phyloP scores from a whole-genome alignment of 2,797 vertebrate genomes.

The Oophaga sylvatica region DNA sequence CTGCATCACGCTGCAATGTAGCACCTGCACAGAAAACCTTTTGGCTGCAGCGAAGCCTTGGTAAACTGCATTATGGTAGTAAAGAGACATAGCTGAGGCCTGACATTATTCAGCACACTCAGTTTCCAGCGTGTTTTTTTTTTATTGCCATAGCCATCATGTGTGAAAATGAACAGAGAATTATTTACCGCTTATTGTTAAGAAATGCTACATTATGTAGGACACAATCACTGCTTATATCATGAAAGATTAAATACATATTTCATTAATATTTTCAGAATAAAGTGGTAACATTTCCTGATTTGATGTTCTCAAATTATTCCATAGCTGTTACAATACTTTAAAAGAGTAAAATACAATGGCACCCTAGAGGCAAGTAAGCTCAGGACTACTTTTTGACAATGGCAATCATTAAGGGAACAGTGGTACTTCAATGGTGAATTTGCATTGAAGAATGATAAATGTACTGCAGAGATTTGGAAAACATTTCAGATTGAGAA shows the following conservation, averaged over 20 bases:
- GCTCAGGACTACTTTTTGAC: slow-evolving; percentile 48
- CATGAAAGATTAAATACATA: slow-evolving; percentile 53
- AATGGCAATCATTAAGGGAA: slow-evolving; percentile 55
- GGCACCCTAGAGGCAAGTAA: slow-evolving; percentile 34
- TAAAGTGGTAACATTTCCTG: slow-evolving; percentile 54
- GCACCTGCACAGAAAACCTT: too few species aligned
- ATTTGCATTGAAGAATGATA: slow-evolving; percentile 53
- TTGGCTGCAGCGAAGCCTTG: background rate
- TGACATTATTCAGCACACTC: background rate
- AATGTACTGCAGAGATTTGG: slow-evolving; percentile 46
- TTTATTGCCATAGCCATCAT: background rate
- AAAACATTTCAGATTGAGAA: slow-evolving; percentile 46
- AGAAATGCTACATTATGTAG: slow-evolving; percentile 37
- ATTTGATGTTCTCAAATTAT: slow-evolving; percentile 50
- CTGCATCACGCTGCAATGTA: too few species aligned
- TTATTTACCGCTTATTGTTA: slow-evolving; percentile 25
- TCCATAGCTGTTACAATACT: slow-evolving; percentile 45
- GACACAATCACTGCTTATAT: slow-evolving; percentile 27
- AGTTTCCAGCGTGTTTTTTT: background rate
- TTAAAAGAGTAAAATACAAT: slow-evolving; percentile 51
- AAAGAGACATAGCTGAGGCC: background rate
- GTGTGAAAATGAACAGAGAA: slow-evolving; percentile 21
- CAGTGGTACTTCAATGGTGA: slow-evolving; percentile 53
- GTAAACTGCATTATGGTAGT: background rate
- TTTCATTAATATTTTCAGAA: slow-evolving; percentile 50